Evolutionary conservation across 2,113 vertebrate genomes (phyloP).

Genomic region (Corythaixoides concolor): DNA sequence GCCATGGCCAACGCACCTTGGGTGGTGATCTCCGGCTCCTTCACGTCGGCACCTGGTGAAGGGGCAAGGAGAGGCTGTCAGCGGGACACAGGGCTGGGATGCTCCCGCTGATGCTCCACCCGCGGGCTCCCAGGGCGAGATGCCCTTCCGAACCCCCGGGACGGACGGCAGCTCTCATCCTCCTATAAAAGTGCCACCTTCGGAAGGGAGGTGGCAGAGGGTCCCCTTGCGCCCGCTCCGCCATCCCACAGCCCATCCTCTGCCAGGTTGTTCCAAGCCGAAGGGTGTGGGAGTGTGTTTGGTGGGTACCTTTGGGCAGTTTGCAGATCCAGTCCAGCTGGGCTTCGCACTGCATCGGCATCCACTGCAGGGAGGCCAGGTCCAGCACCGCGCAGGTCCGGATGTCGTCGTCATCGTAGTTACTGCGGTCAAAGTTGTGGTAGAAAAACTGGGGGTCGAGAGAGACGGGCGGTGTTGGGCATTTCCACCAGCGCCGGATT

Average conservation of each 20-base stretch:
- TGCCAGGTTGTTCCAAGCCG: neutral
- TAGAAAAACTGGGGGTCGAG: constrained; percentile 83
- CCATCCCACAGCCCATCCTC: neutral
- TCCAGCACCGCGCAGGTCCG: constrained; percentile 87
- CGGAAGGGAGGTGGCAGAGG: neutral
- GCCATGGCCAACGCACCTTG: constrained; percentile 75
- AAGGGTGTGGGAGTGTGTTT: neutral
- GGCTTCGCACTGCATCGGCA: constrained; percentile 89
- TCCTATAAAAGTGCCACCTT: neutral
- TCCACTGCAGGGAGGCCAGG: constrained; percentile 90
- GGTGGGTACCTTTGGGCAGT: constrained; percentile 86
- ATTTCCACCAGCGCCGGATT: neutral
- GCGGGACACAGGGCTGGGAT: rapidly evolving
- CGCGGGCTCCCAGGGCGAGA: rapidly evolving
- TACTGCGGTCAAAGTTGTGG: constrained; percentile 90
- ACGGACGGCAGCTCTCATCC: neutral
- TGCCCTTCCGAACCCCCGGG: rapidly evolving
- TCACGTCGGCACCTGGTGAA: constrained; percentile 76
- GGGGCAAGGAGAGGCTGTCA: neutral
- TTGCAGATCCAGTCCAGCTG: constrained; percentile 98
- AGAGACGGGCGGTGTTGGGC: neutral
- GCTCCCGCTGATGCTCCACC: neutral
- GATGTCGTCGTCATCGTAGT: constrained; percentile 79
- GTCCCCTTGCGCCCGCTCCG: neutral
- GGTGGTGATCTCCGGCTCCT: constrained; percentile 77